Conservation (phyloP, 1,140 invertebrate species). For the Atta cephalotes region DNA sequence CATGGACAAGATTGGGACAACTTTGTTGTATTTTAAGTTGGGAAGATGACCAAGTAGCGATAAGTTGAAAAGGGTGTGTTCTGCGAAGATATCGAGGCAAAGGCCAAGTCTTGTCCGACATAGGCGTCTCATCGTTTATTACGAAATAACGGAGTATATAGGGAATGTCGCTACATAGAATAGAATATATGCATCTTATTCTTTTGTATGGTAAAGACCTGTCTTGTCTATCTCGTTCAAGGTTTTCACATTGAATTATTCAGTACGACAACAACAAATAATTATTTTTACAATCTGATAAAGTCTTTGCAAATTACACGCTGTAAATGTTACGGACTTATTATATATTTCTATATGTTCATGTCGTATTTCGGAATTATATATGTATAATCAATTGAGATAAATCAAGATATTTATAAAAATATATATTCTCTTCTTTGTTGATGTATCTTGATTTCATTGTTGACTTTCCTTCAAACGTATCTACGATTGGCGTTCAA, state of each 20-base stretch:
- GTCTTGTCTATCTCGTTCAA: background rate
- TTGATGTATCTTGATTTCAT: background rate
- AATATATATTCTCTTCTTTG: background rate
- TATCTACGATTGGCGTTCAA: background rate
- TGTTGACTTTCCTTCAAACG: slow-evolving; percentile 4
- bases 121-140: slow-evolving; percentile 51
- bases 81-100: slow-evolving; percentile 51
- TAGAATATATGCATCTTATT: slow-evolving; percentile 8
- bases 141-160: background rate
- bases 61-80: slow-evolving; percentile 72
- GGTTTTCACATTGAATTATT: slow-evolving; percentile 18
- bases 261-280: background rate
- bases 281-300: slow-evolving; percentile 1
- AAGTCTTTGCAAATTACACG: slow-evolving; percentile 14
- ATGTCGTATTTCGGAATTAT: background rate
- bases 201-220: background rate
- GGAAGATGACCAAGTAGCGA: slow-evolving; percentile 59
- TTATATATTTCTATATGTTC: background rate
- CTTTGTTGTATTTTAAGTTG: slow-evolving; percentile 68
- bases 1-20: slow-evolving; percentile 74
- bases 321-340: background rate
- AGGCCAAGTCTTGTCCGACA: slow-evolving; percentile 37
- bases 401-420: background rate
- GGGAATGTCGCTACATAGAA: background rate
- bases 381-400: background rate